Conservation (phyloP, 2,797 vertebrate genomes). For the Enteromius unitaeniatus region DNA sequence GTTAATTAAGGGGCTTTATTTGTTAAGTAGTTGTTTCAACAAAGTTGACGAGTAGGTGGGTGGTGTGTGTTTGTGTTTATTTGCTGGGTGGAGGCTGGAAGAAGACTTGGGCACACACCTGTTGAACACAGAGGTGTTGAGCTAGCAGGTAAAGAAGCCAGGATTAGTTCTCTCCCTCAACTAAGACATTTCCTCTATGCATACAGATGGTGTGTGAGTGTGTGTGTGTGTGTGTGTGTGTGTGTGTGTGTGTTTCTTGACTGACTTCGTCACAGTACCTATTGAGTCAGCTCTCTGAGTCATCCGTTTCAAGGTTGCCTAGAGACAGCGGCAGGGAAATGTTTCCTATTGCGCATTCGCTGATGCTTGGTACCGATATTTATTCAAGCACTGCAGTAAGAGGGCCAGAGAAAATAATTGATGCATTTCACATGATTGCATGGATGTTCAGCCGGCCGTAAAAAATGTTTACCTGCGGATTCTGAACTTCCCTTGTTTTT, state of each 20-base stretch:
- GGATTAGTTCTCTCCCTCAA: slow-evolving; percentile 79
- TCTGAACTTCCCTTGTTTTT: slow-evolving; percentile 69
- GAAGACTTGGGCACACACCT: slow-evolving; percentile 76
- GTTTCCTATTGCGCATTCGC: slow-evolving; percentile 83
- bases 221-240: slow-evolving; percentile 47
- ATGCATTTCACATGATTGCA: slow-evolving; percentile 58
- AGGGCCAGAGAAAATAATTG: slow-evolving; percentile 70
- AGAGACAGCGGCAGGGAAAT: slow-evolving; percentile 76
- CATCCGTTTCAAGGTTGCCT: slow-evolving; percentile 80
- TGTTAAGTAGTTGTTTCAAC: slow-evolving; percentile 18
- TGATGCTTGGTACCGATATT: slow-evolving; percentile 76
- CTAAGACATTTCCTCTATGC: slow-evolving; percentile 79
- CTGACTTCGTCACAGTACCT: slow-evolving; percentile 73
- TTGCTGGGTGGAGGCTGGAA: slow-evolving; percentile 72
- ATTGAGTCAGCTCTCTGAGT: slow-evolving; percentile 83
- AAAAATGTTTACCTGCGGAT: slow-evolving; percentile 65
- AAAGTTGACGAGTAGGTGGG: neutral
- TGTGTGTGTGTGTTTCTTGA: slow-evolving; percentile 52
- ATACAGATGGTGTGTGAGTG: slow-evolving; percentile 71
- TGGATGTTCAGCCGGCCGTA: slow-evolving; percentile 48
- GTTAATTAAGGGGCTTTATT: neutral
- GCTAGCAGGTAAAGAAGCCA: slow-evolving; percentile 80
- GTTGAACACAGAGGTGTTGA: slow-evolving; percentile 82
- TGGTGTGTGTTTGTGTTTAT: slow-evolving; percentile 51
- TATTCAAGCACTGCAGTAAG: slow-evolving; percentile 78